phyloP scores from a whole-genome alignment of 2,888 invertebrate genomes.

The Drosophila nr. perissopoda region DNA sequence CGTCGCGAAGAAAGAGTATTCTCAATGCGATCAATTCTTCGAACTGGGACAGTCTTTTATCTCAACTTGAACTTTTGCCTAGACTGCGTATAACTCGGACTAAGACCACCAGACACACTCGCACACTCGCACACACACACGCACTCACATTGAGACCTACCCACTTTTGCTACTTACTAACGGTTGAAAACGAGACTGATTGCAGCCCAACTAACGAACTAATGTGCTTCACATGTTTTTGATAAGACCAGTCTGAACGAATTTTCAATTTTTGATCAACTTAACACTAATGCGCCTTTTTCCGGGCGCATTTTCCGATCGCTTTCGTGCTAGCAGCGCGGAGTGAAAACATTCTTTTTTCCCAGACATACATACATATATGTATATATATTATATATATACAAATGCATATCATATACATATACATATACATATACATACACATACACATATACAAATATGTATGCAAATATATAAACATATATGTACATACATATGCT shows the following conservation, averaged over 20 bases:
- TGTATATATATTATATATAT: neutral
- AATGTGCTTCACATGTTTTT: constrained; percentile 20
- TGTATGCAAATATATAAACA: constrained; percentile 10
- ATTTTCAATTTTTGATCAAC: constrained; percentile 5
- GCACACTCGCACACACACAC: neutral
- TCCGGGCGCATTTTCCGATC: neutral
- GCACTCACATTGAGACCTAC: neutral
- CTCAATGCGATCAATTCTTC: neutral
- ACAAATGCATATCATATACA: constrained; percentile 1
- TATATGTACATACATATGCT: neutral
- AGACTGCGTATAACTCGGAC: neutral
- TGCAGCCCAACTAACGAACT: constrained; percentile 17
- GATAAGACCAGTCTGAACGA: constrained; percentile 11
- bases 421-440: constrained; percentile 16
- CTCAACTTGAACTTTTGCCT: neutral
- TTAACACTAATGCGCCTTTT: neutral
- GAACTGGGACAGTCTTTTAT: neutral
- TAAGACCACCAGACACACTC: neutral
- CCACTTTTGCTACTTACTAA: constrained; percentile 21
- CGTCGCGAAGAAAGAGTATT: neutral
- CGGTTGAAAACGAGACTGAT: constrained; percentile 47
- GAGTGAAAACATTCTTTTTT: neutral
- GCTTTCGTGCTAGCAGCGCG: neutral
- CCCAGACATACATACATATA: neutral
- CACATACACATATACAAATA: neutral